These are phyloP conservation scores for Seira ritae DNA, from an alignment of 2,888 invertebrate species.

Conservation along the genomic window DNA sequence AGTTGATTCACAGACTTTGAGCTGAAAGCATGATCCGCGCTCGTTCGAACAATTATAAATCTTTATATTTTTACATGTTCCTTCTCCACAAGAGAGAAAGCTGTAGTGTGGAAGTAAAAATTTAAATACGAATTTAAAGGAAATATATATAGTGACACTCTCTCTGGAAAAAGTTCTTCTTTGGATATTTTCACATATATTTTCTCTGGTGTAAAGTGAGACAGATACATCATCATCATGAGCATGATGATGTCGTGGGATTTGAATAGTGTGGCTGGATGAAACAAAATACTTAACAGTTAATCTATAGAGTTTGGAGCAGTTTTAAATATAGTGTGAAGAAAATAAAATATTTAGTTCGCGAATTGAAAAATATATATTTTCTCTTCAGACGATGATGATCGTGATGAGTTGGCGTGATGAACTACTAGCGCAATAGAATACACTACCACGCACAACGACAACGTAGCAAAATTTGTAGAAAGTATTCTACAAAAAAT, in stretches of 20 bases:
- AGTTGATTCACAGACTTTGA: slow-evolving; percentile 57
- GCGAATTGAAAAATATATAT: no score
- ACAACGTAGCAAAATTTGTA: no score
- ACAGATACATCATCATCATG: no score
- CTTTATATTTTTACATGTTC: slow-evolving; percentile 31
- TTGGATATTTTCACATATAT: not conserved
- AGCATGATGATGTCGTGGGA: not conserved
- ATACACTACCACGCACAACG: slow-evolving; percentile 14
- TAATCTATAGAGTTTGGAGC: not conserved
- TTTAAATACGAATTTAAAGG: not conserved
- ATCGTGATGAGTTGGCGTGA: slow-evolving; percentile 59
- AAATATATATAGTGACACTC: not conserved
- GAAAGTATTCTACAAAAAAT: not conserved
- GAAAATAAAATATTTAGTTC: not conserved
- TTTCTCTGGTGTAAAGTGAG: not conserved
- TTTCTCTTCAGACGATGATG: not conserved
- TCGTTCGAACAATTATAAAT: no score
- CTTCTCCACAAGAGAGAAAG: slow-evolving; percentile 8
- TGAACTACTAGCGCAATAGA: slow-evolving; percentile 20
- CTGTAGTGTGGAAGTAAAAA: not conserved
- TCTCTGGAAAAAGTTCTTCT: not conserved
- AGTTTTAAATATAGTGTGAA: not conserved
- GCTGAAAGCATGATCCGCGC: slow-evolving; percentile 39
- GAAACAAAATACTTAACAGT: not conserved
- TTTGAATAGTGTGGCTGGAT: slow-evolving; percentile 13